Evolutionary conservation across 2,888 invertebrate species (phyloP).

Genomic region (Aphrophora alni): DNA sequence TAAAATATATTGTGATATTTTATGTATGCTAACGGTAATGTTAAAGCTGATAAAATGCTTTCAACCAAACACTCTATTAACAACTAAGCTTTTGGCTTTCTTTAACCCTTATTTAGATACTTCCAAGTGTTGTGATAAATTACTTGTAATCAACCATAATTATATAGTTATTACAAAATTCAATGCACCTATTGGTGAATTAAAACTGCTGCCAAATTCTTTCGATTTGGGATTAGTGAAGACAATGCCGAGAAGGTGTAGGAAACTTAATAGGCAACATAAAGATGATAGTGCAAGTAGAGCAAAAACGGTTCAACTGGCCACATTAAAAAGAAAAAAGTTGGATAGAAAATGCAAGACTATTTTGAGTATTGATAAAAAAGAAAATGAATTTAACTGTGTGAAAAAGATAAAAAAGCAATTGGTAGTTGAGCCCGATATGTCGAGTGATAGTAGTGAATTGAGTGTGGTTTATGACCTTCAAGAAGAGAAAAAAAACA

Average conservation of each 20-base stretch:
- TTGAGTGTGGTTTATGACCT: conserved; percentile 22
- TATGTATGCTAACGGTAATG: not conserved
- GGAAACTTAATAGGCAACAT: not conserved
- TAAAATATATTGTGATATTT: not conserved
- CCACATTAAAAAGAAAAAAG: not conserved
- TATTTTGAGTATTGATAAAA: not conserved
- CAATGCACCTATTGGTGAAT: not conserved
- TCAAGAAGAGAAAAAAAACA: conserved; percentile 31
- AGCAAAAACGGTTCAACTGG: not conserved
- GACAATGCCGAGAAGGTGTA: not conserved
- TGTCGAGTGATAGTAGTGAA: conserved; percentile 19
- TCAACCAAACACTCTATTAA: not conserved
- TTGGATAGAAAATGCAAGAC: not conserved
- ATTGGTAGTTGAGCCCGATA: not conserved
- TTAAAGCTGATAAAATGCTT: not conserved
- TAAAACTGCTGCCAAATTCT: not conserved
- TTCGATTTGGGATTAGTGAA: not conserved
- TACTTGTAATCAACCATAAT: not conserved
- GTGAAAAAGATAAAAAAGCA: not conserved
- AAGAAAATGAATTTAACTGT: not conserved
- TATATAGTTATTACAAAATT: not conserved
- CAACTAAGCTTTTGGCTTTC: not conserved
- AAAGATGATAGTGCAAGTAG: not conserved
- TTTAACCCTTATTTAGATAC: not conserved
- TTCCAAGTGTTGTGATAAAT: not conserved